These are phyloP conservation scores for Hydropsyche betteni DNA, from an alignment of 2,888 invertebrate species.

Conservation along the genomic window DNA sequence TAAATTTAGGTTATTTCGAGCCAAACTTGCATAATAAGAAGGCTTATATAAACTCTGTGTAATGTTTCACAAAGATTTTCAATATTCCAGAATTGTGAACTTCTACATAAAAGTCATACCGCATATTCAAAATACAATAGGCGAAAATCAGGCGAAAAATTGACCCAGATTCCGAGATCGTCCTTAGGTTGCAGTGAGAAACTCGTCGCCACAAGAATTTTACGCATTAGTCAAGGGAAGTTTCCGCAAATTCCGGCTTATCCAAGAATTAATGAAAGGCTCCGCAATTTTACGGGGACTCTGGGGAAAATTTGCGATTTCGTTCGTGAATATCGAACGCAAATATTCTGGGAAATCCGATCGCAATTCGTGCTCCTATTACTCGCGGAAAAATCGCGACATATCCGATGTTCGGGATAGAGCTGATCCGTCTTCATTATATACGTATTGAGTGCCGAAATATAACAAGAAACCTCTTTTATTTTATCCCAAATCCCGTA, in stretches of 20 bases:
- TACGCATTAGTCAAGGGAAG: conserved; percentile 24
- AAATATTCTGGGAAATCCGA: background rate
- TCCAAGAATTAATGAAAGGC: conserved; percentile 21
- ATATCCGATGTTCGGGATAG: too few species aligned
- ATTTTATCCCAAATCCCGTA: conserved; percentile 19
- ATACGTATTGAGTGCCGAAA: conserved; percentile 16
- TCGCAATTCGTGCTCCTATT: too few species aligned
- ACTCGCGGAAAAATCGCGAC: too few species aligned
- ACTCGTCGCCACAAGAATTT: conserved; percentile 9
- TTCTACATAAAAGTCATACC: too few species aligned
- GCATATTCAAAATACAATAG: too few species aligned
- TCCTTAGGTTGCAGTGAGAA: background rate
- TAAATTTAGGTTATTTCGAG: too few species aligned
- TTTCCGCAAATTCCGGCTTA: conserved; percentile 14
- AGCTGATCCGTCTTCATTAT: conserved; percentile 25
- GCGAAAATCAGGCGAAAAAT: conserved; percentile 21
- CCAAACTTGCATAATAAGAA: too few species aligned
- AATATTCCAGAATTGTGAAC: too few species aligned
- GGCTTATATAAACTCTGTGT: too few species aligned
- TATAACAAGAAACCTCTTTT: conserved; percentile 28
- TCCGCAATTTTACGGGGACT: background rate
- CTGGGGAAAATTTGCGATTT: too few species aligned
- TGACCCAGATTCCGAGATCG: conserved; percentile 6
- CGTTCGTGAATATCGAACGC: conserved; percentile 3
- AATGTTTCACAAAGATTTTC: too few species aligned